phyloP scores from a whole-genome alignment of 2,113 vertebrate genomes.

The Australoheros scitulus region DNA sequence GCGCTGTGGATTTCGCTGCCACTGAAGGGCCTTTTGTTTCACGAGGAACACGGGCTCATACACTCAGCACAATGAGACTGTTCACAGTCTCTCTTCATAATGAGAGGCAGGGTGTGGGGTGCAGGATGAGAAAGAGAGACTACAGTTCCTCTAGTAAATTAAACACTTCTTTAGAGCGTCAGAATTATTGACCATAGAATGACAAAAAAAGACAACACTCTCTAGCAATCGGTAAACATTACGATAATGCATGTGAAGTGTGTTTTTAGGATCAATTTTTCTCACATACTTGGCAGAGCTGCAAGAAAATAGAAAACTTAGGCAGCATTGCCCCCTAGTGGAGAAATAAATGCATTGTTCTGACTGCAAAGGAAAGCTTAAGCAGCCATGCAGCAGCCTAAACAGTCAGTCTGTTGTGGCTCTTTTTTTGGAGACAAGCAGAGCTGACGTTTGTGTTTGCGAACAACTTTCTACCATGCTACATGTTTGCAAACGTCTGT shows the following conservation, averaged over 20 bases:
- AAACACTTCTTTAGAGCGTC: not conserved
- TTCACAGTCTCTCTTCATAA: slow-evolving; percentile 54
- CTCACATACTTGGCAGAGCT: not conserved
- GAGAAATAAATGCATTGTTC: not conserved
- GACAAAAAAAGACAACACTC: not conserved
- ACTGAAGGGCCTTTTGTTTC: slow-evolving; percentile 72
- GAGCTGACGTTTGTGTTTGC: not conserved
- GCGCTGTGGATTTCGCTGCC: slow-evolving; percentile 45
- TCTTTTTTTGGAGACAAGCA: not conserved
- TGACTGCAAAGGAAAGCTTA: not conserved
- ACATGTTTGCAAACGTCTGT: not conserved
- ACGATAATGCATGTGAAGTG: not conserved
- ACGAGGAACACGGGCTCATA: slow-evolving; percentile 62
- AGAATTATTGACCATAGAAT: not conserved
- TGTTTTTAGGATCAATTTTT: not conserved
- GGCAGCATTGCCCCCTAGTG: slow-evolving; percentile 70
- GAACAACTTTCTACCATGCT: not conserved
- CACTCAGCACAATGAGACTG: slow-evolving; percentile 67
- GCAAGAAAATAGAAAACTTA: slow-evolving; percentile 1
- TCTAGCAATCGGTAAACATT: not conserved
- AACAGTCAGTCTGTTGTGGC: not conserved
- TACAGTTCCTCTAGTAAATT: not conserved
- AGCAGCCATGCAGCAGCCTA: not conserved
- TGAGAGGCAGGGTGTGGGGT: not conserved
- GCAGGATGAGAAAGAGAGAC: not conserved